phyloP scores from a whole-genome alignment of 2,888 invertebrate species.

The Tinea semifulvella region DNA sequence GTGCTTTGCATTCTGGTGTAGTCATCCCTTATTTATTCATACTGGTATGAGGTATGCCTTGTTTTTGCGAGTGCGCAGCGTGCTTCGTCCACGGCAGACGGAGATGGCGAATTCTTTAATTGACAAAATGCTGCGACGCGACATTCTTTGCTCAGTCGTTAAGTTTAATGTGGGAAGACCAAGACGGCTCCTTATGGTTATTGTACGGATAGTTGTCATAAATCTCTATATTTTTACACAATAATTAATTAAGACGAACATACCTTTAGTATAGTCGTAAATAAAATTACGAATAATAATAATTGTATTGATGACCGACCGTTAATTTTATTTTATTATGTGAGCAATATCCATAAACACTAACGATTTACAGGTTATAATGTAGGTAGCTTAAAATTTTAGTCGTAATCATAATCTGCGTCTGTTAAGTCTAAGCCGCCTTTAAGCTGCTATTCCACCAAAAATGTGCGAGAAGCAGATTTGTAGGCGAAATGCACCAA shows the following conservation, averaged over 20 bases:
- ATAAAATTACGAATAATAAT: too few species aligned
- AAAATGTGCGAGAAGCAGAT: background rate
- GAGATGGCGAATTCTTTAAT: conserved; percentile 50
- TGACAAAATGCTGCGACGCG: conserved; percentile 50
- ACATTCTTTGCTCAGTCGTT: conserved; percentile 48
- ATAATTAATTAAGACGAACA: too few species aligned
- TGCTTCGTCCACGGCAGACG: conserved; percentile 41
- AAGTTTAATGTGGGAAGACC: conserved; percentile 32
- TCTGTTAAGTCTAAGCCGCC: conserved; percentile 9
- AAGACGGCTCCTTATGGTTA: conserved; percentile 9
- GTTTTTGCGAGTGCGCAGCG: conserved; percentile 51
- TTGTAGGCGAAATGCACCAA: too few species aligned
- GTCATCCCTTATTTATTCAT: conserved; percentile 66
- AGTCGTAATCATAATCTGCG: conserved; percentile 5
- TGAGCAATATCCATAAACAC: background rate
- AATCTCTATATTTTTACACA: too few species aligned
- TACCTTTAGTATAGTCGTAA: too few species aligned
- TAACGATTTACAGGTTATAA: background rate
- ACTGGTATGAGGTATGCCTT: conserved; percentile 58
- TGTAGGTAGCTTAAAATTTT: background rate
- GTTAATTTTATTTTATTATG: too few species aligned
- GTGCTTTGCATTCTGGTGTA: conserved; percentile 32
- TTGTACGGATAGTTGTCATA: conserved; percentile 8
- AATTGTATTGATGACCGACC: too few species aligned
- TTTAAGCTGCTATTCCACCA: background rate